Evolutionary conservation across 2,888 invertebrate genomes (phyloP), one percentile per base, ranked within the genome.

Genomic region (Emmelina monodactyla): DNA sequence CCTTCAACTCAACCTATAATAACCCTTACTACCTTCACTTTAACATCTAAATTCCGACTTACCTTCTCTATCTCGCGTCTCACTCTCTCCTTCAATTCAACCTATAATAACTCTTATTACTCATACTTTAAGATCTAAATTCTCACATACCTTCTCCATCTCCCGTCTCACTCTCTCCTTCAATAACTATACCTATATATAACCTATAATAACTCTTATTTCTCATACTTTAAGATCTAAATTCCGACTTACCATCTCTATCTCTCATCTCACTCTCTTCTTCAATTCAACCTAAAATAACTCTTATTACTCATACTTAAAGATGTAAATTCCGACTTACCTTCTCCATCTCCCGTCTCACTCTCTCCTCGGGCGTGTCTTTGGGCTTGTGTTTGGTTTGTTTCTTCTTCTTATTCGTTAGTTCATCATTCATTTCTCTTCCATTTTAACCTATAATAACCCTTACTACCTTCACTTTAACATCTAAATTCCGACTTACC

Each of bases 81-180:
- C 2, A 85, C 85, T 47, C 88, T 71, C 43, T 85, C 85, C 47
- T 87, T 19, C 5, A 19, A 19, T n/a, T n/a, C n/a, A n/a, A n/a
- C n/a, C n/a, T 19, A 19, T 6, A 19, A 9, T 19, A 6, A 19
- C 9, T 19, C 5, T 19, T 19, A 19, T 9, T 6, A 9, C 19
- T 9, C 5, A 19, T 6, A 19, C 19, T 19, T n/a, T n/a, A n/a
- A n/a, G n/a, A n/a, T n/a, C n/a, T n/a, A n/a, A n/a, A n/a, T n/a
- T n/a, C n/a, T n/a, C n/a, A n/a, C n/a, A n/a, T 40, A 80, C 70
- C 81, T 88, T 86, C 34, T 82, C 84, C 71, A 88, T 72, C 56
- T 87, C 88, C 47, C 75, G 71, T 16, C 82, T 80, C 2, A 85
- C 85, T 47, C 88, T 71, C 43, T 85, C 85, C 47, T 87, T 86